Base-by-base conservation (phyloP, 2,888 invertebrate species). In the Isoperla grammatica region DNA sequence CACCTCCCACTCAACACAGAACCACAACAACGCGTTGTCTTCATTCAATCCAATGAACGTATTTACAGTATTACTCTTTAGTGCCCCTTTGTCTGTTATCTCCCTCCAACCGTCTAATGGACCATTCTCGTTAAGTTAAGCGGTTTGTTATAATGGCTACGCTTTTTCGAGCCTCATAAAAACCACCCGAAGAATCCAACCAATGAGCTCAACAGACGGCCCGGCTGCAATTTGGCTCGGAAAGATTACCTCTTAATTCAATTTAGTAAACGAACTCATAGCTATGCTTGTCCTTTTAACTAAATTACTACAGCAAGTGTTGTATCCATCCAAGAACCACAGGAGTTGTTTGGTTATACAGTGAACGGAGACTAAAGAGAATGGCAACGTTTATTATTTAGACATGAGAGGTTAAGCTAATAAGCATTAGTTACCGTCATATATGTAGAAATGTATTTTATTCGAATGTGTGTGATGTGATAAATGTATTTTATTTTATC, bases 41-140 rank as follows among this genome's bases (percentile, higher is more conserved):
- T 29, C 29, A 17, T 19, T 8, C 8, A 39, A 13, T 39, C 35
- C 22, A 22, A 19, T 22, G 11, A 23, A 17, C 40, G 40, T 42
- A 5, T 45, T 48, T 39, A 5, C 46, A 12, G 39, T 19, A 15
- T 35, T 5, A 55, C 19, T 23, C 40, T 43, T 42, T 45, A 23
- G 12, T 20, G 23, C 43, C 56, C 17, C 54, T 12, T 22, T 9
- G 12, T 42, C 17, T 42, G 4, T 42, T 40, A 29, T 43, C 13
- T 43, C 45, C 45, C 45, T 5, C 45, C 15, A 12, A 39, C 19
- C 50, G 15, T 49, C 45, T 53, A 53, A 53, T 53, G 37, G 53
- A 29, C 45, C 42, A 49, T 56, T 48, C 56, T 56, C 56, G 56
- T 56, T 60, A 60, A 42, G 49, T 49, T 42, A 49, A 60, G 42